Conservation (phyloP, 2,113 vertebrate genomes). For the Semnopithecus entellus region DNA sequence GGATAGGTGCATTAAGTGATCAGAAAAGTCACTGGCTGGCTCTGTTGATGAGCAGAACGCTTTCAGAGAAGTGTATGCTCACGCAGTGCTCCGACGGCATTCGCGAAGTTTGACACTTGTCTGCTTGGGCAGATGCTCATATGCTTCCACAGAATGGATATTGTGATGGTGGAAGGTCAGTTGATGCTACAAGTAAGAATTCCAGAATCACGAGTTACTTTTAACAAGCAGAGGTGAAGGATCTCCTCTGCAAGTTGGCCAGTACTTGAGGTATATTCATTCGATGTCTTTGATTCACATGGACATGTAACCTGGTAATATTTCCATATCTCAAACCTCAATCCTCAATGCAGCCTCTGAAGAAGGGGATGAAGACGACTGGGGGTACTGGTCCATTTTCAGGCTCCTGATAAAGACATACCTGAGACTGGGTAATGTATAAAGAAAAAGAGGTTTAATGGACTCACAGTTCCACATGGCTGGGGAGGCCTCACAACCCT, state of each 20-base stretch:
- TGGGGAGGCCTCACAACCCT: too few species aligned
- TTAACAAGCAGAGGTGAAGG: conserved; percentile 93
- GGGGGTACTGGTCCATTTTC: too few species aligned
- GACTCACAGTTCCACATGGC: too few species aligned
- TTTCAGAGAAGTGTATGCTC: conserved; percentile 94
- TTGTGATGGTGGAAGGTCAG: conserved; percentile 96
- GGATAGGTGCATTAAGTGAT: too few species aligned
- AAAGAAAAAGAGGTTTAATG: too few species aligned
- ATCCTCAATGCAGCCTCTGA: conserved; percentile 86
- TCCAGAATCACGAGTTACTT: conserved; percentile 91
- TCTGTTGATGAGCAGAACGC: conserved; percentile 98
- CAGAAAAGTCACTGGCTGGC: too few species aligned
- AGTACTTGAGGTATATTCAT: conserved; percentile 95
- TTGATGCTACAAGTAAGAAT: conserved; percentile 94
- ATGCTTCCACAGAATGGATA: conserved; percentile 99
- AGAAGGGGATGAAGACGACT: conserved; percentile 93
- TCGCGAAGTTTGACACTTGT: conserved; percentile 96
- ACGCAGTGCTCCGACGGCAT: conserved; percentile 96
- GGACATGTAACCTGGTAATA: conserved; percentile 99
- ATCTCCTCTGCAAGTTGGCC: conserved; percentile 94
- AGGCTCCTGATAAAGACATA: too few species aligned
- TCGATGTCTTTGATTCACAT: conserved; percentile 97
- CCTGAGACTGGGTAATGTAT: too few species aligned
- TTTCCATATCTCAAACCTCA: conserved; percentile 94
- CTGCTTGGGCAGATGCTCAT: conserved; percentile 98